A percentile compares a stretch with the other conserved stretches of the same genome.
These are phyloP conservation scores for Exephanes ischioxanthus DNA, from an alignment of 2,888 invertebrate species.

Conservation along the genomic window DNA sequence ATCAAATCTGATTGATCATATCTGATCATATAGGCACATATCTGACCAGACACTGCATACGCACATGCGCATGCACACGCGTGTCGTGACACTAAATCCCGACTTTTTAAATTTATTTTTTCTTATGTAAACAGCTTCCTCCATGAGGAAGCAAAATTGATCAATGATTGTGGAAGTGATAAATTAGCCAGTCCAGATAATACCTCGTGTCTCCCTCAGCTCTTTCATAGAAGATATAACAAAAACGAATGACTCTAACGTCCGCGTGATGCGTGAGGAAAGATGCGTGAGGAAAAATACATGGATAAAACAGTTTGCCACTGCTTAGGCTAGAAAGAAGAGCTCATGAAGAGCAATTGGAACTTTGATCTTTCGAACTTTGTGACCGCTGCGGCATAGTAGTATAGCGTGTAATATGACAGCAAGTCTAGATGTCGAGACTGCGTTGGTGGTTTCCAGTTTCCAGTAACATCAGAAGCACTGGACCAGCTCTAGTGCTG, in stretches of 20 bases:
- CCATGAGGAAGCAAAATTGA: too few relatives aligned
- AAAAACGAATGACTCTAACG: too few relatives aligned
- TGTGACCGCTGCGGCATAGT: background rate
- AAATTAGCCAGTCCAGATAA: background rate
- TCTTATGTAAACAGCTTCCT: background rate
- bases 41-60: too few relatives aligned
- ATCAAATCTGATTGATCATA: too few relatives aligned
- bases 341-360: slow-evolving; percentile 24
- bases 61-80: too few relatives aligned
- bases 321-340: background rate
- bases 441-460: slow-evolving; percentile 31
- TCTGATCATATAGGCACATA: too few relatives aligned
- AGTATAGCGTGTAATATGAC: slow-evolving; percentile 21
- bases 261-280: too few relatives aligned
- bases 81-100: too few relatives aligned
- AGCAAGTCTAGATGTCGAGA: slow-evolving; percentile 1
- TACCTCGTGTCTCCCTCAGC: background rate
- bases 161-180: background rate
- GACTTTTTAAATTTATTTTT: background rate
- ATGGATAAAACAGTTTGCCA: background rate
- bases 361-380: slow-evolving; percentile 48
- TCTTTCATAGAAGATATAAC: too few relatives aligned
- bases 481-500: background rate
- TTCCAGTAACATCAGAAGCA: slow-evolving; percentile 12
- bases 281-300: too few relatives aligned